Conservation (phyloP, 2,888 invertebrate genomes). For the Coelinius sp. region DNA sequence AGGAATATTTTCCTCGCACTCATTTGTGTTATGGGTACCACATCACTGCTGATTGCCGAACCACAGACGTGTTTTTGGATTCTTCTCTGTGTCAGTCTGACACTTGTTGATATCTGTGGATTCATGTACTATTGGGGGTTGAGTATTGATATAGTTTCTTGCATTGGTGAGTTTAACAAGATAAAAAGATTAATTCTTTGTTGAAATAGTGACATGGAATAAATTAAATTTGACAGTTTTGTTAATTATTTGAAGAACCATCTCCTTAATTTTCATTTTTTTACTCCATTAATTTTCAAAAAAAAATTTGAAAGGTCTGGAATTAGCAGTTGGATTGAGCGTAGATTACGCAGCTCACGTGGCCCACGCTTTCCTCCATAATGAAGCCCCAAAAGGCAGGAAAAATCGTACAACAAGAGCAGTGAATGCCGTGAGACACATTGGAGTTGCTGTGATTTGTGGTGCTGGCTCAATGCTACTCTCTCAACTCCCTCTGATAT, state of each 20-base stretch:
- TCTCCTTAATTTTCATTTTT: too few species aligned
- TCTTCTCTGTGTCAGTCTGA: constrained; percentile 81
- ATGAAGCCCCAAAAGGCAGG: constrained; percentile 73
- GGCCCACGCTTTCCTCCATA: constrained; percentile 84
- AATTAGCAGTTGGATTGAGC: constrained; percentile 85
- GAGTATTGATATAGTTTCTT: constrained; percentile 86
- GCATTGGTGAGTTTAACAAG: constrained; percentile 79
- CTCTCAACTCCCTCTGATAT: constrained; percentile 79
- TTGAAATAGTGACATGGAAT: not conserved
- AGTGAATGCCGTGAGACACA: constrained; percentile 78
- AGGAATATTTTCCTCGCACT: constrained; percentile 83
- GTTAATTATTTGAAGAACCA: not conserved
- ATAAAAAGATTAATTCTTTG: too few species aligned
- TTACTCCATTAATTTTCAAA: not conserved
- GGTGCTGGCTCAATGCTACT: constrained; percentile 85
- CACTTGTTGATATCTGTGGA: constrained; percentile 82
- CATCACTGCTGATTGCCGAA: constrained; percentile 82
- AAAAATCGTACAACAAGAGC: constrained; percentile 72
- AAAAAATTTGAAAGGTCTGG: constrained; percentile 70
- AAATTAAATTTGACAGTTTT: too few species aligned
- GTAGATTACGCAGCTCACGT: constrained; percentile 89
- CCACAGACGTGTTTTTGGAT: constrained; percentile 85
- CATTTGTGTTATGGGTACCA: constrained; percentile 85
- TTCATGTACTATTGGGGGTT: constrained; percentile 87
- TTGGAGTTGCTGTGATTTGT: constrained; percentile 83